Evolutionary conservation across 2,888 invertebrate species (phyloP), one percentile per base, ranked within the genome.

Genomic region (Eumerus sabulonum): DNA sequence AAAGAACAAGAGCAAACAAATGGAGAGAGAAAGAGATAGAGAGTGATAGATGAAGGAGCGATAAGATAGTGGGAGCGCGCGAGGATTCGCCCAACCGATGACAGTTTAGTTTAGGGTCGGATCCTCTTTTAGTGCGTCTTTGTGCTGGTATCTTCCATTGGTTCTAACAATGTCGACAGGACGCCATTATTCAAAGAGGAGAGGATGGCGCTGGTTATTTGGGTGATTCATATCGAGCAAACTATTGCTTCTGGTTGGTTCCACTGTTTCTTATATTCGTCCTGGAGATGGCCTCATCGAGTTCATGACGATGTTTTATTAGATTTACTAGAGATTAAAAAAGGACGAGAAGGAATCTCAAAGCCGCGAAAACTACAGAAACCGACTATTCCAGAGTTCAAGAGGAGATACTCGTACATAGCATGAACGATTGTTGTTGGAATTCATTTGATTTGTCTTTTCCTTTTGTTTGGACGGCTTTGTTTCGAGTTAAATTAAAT

Each of bases 271-370:
- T 60, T 66, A 72, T 60, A 64, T 76, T 70, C 70, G 66, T 36
- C 56, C 45, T 17, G 63, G 70, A 27, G 27, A 57, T 63, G 76
- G 14, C 71, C 64, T 44, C 66, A 50, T 62, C 62, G 67, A 77
- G 53, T 62, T 62, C 57, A 59, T 42, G 62, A 53, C 62, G 67
- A 77, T 67, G 72, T 77, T 67, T 72, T 62, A 72, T 77, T 59
- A 72, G 73, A 72, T 67, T 72, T 72, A 72, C 62, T 72, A 67
- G 53, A 67, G 67, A 77, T 67, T 67, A 72, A 77, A 67, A 62
- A 71, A 60, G 76, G 66, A 66, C 53, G 42, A 16, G 57, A 18
- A 67, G 17, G 16, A 44, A 53, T 36, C 27, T 7, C 7, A 27
- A 27, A 27, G 27, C 7, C 27, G 27, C n/a, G n/a, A n/a, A n/a